phyloP scores from a whole-genome alignment of 2,888 invertebrate species.

The Craniophora ligustri region DNA sequence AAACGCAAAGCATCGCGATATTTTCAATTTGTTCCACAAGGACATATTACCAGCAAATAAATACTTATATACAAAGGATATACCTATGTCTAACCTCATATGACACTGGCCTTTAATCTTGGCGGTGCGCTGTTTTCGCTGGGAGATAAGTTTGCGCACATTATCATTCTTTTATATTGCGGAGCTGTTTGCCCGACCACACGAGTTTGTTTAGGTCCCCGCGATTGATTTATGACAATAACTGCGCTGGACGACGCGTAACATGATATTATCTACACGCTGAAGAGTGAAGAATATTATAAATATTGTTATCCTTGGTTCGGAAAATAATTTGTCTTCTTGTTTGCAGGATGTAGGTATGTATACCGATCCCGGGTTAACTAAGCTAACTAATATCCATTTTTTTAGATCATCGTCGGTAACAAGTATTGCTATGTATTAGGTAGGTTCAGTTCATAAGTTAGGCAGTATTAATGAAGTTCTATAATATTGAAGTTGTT shows the following conservation, averaged over 20 bases:
- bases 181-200: conserved; percentile 73
- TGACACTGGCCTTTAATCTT: conserved; percentile 20
- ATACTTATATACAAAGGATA: not conserved
- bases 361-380: too few species aligned
- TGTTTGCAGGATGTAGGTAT: not conserved
- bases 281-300: conserved; percentile 14
- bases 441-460: too few species aligned
- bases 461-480: too few species aligned
- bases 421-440: too few species aligned
- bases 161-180: conserved; percentile 69
- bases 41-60: not conserved
- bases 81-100: too few species aligned
- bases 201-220: conserved; percentile 77
- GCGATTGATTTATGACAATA: conserved; percentile 76
- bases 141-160: conserved; percentile 60
- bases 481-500: too few species aligned
- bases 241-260: conserved; percentile 51
- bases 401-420: too few species aligned
- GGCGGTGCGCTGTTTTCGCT: conserved; percentile 39
- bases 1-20: too few species aligned
- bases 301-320: conserved; percentile 13
- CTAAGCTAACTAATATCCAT: too few species aligned
- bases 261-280: conserved; percentile 37
- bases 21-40: too few species aligned
- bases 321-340: conserved; percentile 1